These are phyloP conservation scores for Chymomyza caudatula DNA, from an alignment of 2,888 invertebrate genomes.

Conservation along the genomic window DNA sequence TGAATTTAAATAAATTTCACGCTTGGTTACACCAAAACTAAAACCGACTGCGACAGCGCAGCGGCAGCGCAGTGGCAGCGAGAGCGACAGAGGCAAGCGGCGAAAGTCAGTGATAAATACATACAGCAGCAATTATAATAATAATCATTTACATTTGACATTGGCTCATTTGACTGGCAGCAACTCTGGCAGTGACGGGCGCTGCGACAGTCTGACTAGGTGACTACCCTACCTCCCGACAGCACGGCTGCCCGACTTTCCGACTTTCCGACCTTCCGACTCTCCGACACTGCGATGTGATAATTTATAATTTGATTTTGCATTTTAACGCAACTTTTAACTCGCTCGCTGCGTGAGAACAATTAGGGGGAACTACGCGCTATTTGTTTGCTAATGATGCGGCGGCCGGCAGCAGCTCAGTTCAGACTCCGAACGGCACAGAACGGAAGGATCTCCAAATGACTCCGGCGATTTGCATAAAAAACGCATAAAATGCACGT, in stretches of 20 bases:
- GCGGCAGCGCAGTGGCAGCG: background rate
- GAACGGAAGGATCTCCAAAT: background rate
- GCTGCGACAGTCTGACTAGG: background rate
- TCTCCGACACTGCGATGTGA: slow-evolving; percentile 32
- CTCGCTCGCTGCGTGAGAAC: slow-evolving; percentile 4
- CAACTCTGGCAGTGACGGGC: background rate
- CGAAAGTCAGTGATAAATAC: slow-evolving; percentile 22
- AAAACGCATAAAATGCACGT: slow-evolving; percentile 56
- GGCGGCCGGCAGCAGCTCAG: background rate
- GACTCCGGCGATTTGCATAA: slow-evolving; percentile 53
- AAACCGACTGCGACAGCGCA: slow-evolving; percentile 36
- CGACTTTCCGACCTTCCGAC: slow-evolving; percentile 23
- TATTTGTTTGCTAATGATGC: slow-evolving; percentile 25
- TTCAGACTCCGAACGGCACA: background rate
- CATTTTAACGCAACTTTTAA: slow-evolving; percentile 7
- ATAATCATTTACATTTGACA: slow-evolving; percentile 69
- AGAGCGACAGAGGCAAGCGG: slow-evolving; percentile 25
- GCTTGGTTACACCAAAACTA: slow-evolving; percentile 62
- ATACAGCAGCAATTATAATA: slow-evolving; percentile 57
- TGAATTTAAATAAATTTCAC: slow-evolving; percentile 74
- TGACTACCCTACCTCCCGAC: background rate
- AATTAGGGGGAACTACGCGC: slow-evolving; percentile 16
- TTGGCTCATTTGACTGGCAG: slow-evolving; percentile 44
- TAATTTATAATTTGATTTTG: slow-evolving; percentile 68
- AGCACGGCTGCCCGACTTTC: background rate